Evolutionary conservation across 2,888 invertebrate genomes (phyloP).

Genomic region (Petrolisthes cinctipes): DNA sequence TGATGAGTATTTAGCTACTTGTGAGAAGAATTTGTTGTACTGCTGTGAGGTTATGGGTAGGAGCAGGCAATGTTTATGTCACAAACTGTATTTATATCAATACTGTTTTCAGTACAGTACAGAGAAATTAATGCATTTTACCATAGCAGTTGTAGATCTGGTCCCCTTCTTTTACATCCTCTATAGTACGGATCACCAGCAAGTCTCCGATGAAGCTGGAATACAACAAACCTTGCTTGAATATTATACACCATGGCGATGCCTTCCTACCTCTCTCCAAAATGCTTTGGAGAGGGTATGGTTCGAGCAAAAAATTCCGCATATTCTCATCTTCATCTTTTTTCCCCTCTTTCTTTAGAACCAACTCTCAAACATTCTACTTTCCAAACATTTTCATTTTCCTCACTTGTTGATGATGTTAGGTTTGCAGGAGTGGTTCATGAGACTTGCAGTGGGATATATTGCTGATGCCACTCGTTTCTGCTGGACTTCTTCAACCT

Average conservation of each 20-base stretch:
- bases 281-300: no score
- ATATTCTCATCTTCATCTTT: no score
- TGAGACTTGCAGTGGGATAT: slow-evolving; percentile 87
- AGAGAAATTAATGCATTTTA: slow-evolving; percentile 66
- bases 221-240: slow-evolving; percentile 58
- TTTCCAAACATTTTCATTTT: slow-evolving; percentile 59
- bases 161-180: slow-evolving; percentile 76
- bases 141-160: slow-evolving; percentile 91
- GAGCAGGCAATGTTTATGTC: neutral
- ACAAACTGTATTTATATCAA: slow-evolving; percentile 25
- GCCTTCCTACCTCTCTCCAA: neutral
- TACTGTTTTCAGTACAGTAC: neutral
- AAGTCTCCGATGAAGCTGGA: slow-evolving; percentile 79
- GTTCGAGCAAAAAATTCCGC: no score
- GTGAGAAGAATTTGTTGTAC: no score
- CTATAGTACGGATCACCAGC: slow-evolving; percentile 79
- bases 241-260: neutral
- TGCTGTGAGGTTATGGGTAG: no score
- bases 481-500: slow-evolving; percentile 67
- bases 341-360: neutral
- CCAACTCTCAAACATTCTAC: neutral
- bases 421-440: slow-evolving; percentile 93
- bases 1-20: no score
- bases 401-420: slow-evolving; percentile 81
- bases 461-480: slow-evolving; percentile 82